Evolutionary conservation across 2,888 invertebrate genomes (phyloP), one percentile per base, ranked within the genome.

Genomic region (Pandemis heparana): DNA sequence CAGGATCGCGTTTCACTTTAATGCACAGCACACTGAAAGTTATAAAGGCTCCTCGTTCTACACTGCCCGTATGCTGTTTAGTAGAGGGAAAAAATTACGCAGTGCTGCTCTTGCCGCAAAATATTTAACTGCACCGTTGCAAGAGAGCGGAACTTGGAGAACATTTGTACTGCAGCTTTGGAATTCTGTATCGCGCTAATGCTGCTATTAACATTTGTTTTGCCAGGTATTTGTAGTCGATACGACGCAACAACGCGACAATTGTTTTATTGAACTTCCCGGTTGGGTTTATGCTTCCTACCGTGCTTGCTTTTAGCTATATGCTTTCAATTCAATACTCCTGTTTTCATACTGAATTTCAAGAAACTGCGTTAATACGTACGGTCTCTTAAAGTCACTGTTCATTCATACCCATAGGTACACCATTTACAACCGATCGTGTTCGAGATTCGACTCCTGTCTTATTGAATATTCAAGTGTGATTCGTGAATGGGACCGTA

Each of bases 391-490:
- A 43, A 53, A 53, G 14, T 53, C 38, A 59, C 12, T 18, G 1
- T 48, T 46, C 23, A 46, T 72, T 72, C 61, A 67, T 68, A n/a
- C n/a, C n/a, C n/a, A n/a, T n/a, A n/a, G n/a, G n/a, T n/a, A 56
- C 68, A 46, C 68, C 73, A 68, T 68, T 68, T 41, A 38, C 51
- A 41, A 43, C 41, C 63, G n/a, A 46, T 68, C 68, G 56, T 73
- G 63, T 23, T 73, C 68, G 68, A 69, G 51, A 63, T 72, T 73
- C 68, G 68, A 64, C 68, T 59, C 73, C 63, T 59, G 46, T 43
- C 70, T 70, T 74, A 74, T 66, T 70, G 70, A 74, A 74, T 70
- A 74, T 65, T 74, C 74, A 70, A 70, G 74, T 70, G 64, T 56
- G 67, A 67, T 70, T 74, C 70, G 16, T 61, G 65, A 70, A 74